These are phyloP conservation scores for Delichon dasypus DNA, from an alignment of 2,797 vertebrate species.

Conservation along the genomic window DNA sequence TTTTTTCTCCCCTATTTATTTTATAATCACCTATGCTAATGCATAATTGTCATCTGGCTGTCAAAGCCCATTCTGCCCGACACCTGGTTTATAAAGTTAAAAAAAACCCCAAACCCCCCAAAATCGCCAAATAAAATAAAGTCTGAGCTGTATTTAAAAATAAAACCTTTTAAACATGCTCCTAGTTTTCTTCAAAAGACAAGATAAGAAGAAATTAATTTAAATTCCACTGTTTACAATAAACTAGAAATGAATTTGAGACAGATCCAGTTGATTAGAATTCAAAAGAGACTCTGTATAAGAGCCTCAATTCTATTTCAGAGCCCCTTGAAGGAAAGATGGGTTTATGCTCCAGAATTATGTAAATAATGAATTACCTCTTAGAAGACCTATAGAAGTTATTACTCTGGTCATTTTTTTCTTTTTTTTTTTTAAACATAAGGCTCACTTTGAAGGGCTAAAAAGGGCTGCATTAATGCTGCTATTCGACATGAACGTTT, in stretches of 20 bases:
- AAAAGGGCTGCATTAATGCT: slow-evolving; percentile 78
- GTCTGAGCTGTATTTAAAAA: slow-evolving; percentile 47
- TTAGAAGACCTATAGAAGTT: slow-evolving; percentile 75
- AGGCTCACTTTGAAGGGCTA: slow-evolving; percentile 77
- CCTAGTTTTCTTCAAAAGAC: slow-evolving; percentile 63
- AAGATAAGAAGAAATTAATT: slow-evolving; percentile 72
- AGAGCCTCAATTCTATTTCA: slow-evolving; percentile 62
- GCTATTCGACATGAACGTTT: slow-evolving; percentile 77
- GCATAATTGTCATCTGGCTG: neutral
- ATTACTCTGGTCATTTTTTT: slow-evolving; percentile 69
- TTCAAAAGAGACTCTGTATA: slow-evolving; percentile 57
- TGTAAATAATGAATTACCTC: slow-evolving; percentile 74
- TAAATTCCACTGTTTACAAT: slow-evolving; percentile 71
- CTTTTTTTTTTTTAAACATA: slow-evolving; percentile 55
- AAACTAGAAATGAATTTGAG: slow-evolving; percentile 62
- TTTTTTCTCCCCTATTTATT: slow-evolving; percentile 53
- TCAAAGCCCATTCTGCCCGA: slow-evolving; percentile 3
- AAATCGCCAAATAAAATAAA: neutral
- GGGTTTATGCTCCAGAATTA: slow-evolving; percentile 72
- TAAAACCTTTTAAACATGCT: slow-evolving; percentile 38
- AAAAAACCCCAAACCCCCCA: neutral
- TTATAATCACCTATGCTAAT: slow-evolving; percentile 69
- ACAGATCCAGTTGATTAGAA: slow-evolving; percentile 69
- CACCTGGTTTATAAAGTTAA: slow-evolving; percentile 28
- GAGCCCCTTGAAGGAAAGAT: slow-evolving; percentile 62